Percentiles rank a stretch among this genome's conserved stretches.
phyloP scores from a whole-genome alignment of 2,113 vertebrate genomes.

The Lycaon pictus region DNA sequence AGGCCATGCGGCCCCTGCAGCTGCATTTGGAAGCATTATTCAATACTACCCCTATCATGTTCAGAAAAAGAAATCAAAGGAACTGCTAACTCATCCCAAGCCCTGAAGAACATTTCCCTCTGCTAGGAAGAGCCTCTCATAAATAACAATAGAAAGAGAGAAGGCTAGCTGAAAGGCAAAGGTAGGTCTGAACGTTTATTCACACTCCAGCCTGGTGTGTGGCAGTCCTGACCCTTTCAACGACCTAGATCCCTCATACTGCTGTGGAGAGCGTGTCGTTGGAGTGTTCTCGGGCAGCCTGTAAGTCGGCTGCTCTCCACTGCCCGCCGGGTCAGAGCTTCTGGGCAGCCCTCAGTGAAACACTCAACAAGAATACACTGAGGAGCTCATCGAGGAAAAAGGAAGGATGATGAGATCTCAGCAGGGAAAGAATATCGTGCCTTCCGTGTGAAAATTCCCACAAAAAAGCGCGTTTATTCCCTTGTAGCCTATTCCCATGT shows the following conservation, averaged over 20 bases:
- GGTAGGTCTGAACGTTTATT: slow-evolving; percentile 32
- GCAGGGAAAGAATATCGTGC: slow-evolving; percentile 54
- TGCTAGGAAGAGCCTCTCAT: slow-evolving; percentile 11
- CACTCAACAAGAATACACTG: background rate
- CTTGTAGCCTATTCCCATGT: background rate
- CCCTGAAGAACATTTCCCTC: slow-evolving; percentile 6
- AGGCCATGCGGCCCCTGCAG: background rate
- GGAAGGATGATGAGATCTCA: slow-evolving; percentile 51
- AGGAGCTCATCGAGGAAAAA: slow-evolving; percentile 58
- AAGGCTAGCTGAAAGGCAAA: slow-evolving; percentile 17
- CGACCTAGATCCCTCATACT: background rate
- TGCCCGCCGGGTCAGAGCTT: slow-evolving; percentile 6
- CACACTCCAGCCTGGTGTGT: background rate
- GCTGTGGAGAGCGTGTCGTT: background rate
- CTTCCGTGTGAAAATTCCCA: slow-evolving; percentile 20
- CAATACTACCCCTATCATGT: background rate
- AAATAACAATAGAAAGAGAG: slow-evolving; percentile 2
- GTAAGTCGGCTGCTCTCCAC: slow-evolving; percentile 45
- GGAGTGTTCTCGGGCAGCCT: background rate
- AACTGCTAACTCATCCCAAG: background rate
- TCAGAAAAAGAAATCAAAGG: slow-evolving; percentile 50
- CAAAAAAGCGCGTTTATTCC: slow-evolving; percentile 13
- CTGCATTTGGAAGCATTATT: background rate
- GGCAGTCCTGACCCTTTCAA: background rate
- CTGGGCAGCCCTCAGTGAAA: slow-evolving; percentile 51